Evolutionary conservation across 2,113 vertebrate species (phyloP), one percentile per base, ranked within the genome.

Genomic region (Motacilla tschutschensis): DNA sequence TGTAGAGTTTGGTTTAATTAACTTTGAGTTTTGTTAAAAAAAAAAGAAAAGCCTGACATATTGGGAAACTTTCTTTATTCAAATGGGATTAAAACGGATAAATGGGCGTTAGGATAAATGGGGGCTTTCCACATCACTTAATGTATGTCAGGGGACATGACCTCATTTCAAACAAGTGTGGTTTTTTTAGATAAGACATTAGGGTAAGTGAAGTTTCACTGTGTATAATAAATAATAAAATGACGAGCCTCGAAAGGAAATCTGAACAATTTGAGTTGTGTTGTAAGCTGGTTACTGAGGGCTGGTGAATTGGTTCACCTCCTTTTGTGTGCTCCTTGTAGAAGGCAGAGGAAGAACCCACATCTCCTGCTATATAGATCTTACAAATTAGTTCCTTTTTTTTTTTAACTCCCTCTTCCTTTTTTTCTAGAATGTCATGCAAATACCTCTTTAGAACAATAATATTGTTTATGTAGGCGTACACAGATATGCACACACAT

Each of bases 1-100:
- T 93, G 77, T 83, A 89, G 70, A 35, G 77, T 79, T 93, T 94
- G 44, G 91, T 89, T 96, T 93, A 94, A 95, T 95, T 95, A 95
- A 96, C 89, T 91, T 73, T 50, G 71, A 74, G n/a, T 51, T 90
- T 85, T 75, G 51, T 50, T 76, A 2, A 81, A 67, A 69, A 69
- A 67, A 48, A 64, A 78, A 66, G 14, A 46, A 40, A 71, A 80
- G n/a, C 25, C 79, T 88, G 76, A 83, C 4, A 8, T 74, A 83
- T 91, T 71, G 65, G 78, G 82, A 88, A 89, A 85, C 35, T 55
- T 86, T 54, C 41, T 79, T 86, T 87, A 79, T 93, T 89, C 60
- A 72, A 46, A 78, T 75, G 62, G 64, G 53, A 84, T 91, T 87
- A 89, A 73, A 76, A 35, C 73, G 83, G 79, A 85, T 89, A 92